Conservation (phyloP, 2,888 invertebrate species). For the Ennomos quercinarius region DNA sequence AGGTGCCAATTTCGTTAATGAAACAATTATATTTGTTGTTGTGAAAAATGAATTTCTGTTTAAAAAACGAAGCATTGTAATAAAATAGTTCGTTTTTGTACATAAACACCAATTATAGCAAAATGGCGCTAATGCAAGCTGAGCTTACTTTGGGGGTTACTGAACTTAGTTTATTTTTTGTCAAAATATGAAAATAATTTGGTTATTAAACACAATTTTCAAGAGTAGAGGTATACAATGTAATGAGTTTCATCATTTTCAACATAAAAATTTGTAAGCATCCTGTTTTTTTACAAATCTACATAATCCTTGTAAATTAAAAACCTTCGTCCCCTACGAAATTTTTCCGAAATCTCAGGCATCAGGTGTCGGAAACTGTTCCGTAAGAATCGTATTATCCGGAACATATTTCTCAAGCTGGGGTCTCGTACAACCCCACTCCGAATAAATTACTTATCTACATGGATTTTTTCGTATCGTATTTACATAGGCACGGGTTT, state of each 20-base stretch:
- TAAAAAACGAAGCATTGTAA: too few species aligned
- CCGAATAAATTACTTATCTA: conserved; percentile 77
- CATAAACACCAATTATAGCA: too few species aligned
- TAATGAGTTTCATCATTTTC: conserved; percentile 3
- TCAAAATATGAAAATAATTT: too few species aligned
- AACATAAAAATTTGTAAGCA: too few species aligned
- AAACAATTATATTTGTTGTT: conserved; percentile 32
- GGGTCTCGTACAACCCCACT: conserved; percentile 70
- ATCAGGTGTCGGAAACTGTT: conserved; percentile 81
- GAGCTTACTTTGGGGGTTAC: conserved; percentile 1
- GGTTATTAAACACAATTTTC: too few species aligned
- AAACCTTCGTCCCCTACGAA: conserved; percentile 56
- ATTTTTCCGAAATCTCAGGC: conserved; percentile 56
- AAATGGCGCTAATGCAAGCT: neutral
- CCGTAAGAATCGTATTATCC: conserved; percentile 75
- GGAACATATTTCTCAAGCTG: conserved; percentile 72
- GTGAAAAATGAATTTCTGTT: neutral
- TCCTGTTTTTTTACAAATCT: conserved; percentile 17
- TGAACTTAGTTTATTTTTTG: neutral
- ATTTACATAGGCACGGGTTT: conserved; percentile 54
- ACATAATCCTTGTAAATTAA: conserved; percentile 52
- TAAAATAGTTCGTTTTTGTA: too few species aligned
- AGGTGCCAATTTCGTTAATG: conserved; percentile 57
- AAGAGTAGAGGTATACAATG: neutral
- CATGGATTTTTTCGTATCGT: conserved; percentile 56